Evolutionary conservation across 2,113 vertebrate species (phyloP).

Genomic region (Tenrec ecaudatus): DNA sequence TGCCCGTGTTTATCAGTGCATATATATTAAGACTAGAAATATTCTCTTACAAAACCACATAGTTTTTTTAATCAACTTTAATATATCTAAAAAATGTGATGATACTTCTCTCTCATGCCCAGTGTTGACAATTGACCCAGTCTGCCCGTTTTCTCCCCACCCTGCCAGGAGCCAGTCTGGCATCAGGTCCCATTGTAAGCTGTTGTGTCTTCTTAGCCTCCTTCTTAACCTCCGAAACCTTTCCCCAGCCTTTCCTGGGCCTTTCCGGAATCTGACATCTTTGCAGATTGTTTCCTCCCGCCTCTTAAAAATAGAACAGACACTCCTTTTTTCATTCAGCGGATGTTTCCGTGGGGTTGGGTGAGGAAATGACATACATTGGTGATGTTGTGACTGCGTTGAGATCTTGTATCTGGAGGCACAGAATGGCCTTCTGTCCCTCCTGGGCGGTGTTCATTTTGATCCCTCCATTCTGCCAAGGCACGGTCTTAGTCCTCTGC

Average conservation of each 20-base stretch:
- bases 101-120: slow-evolving; percentile 38
- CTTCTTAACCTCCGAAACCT: slow-evolving; percentile 4
- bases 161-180: neutral
- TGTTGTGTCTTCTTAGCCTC: neutral
- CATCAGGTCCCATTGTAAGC: neutral
- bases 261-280: neutral
- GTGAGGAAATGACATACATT: neutral
- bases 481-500: neutral
- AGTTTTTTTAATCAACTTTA: neutral
- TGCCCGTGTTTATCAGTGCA: neutral
- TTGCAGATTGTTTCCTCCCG: neutral
- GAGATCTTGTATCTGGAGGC: neutral
- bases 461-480: neutral
- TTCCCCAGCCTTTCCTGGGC: neutral
- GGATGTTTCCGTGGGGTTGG: neutral
- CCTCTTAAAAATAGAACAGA: slow-evolving; percentile 2
- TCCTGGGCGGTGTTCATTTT: neutral
- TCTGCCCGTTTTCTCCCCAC: neutral
- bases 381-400: neutral
- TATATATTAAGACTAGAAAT: neutral
- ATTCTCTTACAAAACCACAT: neutral
- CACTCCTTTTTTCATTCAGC: neutral
- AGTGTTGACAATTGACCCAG: slow-evolving; percentile 4
- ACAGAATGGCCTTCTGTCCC: fast-evolving
- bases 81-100: neutral